Base-by-base conservation (phyloP, 2,113 vertebrate genomes). In the Probosciger aterrimus region DNA sequence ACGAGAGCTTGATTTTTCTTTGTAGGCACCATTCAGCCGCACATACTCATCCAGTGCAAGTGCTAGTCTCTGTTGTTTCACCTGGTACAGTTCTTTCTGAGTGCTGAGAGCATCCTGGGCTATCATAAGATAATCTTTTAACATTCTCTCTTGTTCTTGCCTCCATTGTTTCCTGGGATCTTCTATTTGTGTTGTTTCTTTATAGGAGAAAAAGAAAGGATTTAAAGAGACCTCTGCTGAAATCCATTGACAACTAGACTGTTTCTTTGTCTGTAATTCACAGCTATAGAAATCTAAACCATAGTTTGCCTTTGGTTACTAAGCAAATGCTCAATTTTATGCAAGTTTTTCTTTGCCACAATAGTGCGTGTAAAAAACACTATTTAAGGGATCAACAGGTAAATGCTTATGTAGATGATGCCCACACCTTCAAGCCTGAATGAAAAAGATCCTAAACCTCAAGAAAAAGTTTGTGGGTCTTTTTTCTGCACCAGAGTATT, bases 101-200 rank as follows among this genome's bases (percentile, higher is more conserved):
- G 98, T 98, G 78, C 96, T 97, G 71, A 99, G 98, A 14, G 98
- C 98, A 50, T 99, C 98, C 94, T 97, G 98, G 6, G 98, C 98
- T 97, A 99, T 98, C 4, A 93, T 98, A 57, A 99, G 98, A 76
- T 99, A 99, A 92, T 99, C 98, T 95, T 99, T 98, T 67, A 99
- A 97, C 98, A 99, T 99, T 52, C 98, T 98, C 96, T 99, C 98
- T 97, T 99, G 98, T 37, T 99, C 98, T 65, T 97, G 98, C 22
- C 98, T 92, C 98, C 98, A 99, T 90, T 98, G 98, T 47, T 98
- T 98, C 44, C 98, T 97, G 44, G 98, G 98, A 93, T 99, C 98
- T 97, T 99, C 98, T 92, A 99, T 98, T 93, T 99, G 98, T 14
- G 98, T 99, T 74, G 98, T 98, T 98, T 98, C 98, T 99, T 93